phyloP scores from a whole-genome alignment of 2,888 invertebrate species.

The Barypeithes pellucidus region DNA sequence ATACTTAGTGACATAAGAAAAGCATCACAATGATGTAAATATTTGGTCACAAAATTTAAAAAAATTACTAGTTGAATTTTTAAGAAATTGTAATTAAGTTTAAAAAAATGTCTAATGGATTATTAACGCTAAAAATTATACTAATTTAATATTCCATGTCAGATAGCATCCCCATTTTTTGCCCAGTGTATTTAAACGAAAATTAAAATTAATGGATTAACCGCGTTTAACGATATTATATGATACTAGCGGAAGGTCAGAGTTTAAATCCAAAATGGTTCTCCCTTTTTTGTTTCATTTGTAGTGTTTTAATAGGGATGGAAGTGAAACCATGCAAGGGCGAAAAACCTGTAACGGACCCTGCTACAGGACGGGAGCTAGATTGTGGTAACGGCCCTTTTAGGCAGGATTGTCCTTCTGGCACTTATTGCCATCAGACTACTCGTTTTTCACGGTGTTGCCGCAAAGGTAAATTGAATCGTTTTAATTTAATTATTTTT shows the following conservation, averaged over 20 bases:
- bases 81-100: too few relatives aligned
- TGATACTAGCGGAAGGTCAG: constrained; percentile 40
- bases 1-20: too few relatives aligned
- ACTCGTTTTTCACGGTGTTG: constrained; percentile 89
- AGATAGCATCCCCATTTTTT: neutral
- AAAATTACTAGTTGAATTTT: too few relatives aligned
- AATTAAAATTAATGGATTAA: constrained; percentile 48
- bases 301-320: constrained; percentile 73
- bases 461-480: constrained; percentile 78
- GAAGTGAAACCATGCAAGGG: constrained; percentile 91
- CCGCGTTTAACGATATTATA: constrained; percentile 32
- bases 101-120: too few relatives aligned
- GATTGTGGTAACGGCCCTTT: constrained; percentile 88
- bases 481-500: constrained; percentile 32
- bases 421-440: constrained; percentile 91
- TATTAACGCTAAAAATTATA: neutral
- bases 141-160: neutral
- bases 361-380: constrained; percentile 81
- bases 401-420: constrained; percentile 86
- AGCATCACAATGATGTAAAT: too few relatives aligned
- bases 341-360: constrained; percentile 82
- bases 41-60: too few relatives aligned
- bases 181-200: constrained; percentile 19
- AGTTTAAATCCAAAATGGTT: constrained; percentile 40
- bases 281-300: constrained; percentile 51